A percentile compares a stretch with the other conserved stretches of the same genome.
Conservation (phyloP, 1,140 invertebrate species). For the Neodiprion virginianus region DNA sequence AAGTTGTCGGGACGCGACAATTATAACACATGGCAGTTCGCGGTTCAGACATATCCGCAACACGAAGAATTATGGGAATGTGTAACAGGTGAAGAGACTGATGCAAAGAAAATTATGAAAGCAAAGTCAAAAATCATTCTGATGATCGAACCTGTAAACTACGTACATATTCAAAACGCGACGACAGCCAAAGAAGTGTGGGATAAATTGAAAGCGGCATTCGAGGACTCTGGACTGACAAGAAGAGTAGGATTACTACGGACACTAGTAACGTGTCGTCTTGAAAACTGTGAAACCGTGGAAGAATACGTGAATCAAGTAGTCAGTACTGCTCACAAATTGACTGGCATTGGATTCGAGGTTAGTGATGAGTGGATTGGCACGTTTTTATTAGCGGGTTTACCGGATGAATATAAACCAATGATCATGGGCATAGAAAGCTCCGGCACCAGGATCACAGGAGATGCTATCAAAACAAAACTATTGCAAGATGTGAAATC, state of each 20-base stretch:
- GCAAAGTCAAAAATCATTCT: constrained; percentile 41
- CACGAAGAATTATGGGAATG: constrained; percentile 41
- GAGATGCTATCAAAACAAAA: constrained; percentile 52
- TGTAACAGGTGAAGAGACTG: constrained; percentile 26
- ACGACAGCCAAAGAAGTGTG: constrained; percentile 35
- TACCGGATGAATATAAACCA: constrained; percentile 48
- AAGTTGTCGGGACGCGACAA: constrained; percentile 42
- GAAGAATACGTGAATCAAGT: constrained; percentile 49
- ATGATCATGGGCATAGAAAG: constrained; percentile 56
- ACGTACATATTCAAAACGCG: constrained; percentile 37
- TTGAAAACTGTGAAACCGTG: constrained; percentile 40
- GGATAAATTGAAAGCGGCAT: constrained; percentile 37
- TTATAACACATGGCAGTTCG: constrained; percentile 43
- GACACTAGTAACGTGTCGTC: constrained; percentile 36
- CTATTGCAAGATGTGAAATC: constrained; percentile 45
- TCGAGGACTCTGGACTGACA: constrained; percentile 45
- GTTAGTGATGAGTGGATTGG: constrained; percentile 49
- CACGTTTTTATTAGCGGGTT: constrained; percentile 45
- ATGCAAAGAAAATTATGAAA: constrained; percentile 34
- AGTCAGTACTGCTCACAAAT: constrained; percentile 42
- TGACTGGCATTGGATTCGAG: constrained; percentile 43
- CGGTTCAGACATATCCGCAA: constrained; percentile 43
- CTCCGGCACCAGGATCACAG: constrained; percentile 43
- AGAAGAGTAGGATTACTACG: constrained; percentile 45
- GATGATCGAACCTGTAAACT: constrained; percentile 44